A percentile compares a stretch with the other conserved stretches of the same genome.
Conservation (phyloP, 2,113 vertebrate species). For the Lethenteron reissneri region DNA sequence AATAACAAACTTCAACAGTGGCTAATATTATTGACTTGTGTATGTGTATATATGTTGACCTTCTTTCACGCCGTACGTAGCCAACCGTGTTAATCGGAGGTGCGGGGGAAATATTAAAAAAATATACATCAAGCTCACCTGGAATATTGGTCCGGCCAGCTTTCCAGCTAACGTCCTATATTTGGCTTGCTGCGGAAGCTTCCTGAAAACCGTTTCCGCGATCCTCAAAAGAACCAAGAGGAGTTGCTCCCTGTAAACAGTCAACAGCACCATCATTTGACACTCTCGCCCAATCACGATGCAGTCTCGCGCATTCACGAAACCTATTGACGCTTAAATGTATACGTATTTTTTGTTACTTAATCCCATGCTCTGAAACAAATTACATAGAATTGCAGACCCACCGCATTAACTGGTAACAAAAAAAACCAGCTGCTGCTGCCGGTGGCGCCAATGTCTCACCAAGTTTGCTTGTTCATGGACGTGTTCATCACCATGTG, state of each 20-base stretch:
- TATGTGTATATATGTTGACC: too few species aligned
- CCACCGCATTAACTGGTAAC: too few species aligned
- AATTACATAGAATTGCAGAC: too few species aligned
- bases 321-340: background rate
- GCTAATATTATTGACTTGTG: too few species aligned
- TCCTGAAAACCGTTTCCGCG: slow-evolving; percentile 85
- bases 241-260: slow-evolving; percentile 63
- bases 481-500: slow-evolving; percentile 90
- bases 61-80: too few species aligned
- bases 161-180: slow-evolving; percentile 67
- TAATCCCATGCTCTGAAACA: too few species aligned
- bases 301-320: too few species aligned
- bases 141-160: slow-evolving; percentile 64
- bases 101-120: too few species aligned
- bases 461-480: slow-evolving; percentile 84
- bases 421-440: too few species aligned
- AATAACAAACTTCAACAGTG: too few species aligned
- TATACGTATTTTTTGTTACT: background rate
- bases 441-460: slow-evolving; percentile 10
- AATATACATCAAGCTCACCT: slow-evolving; percentile 25
- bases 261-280: background rate
- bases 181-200: slow-evolving; percentile 54
- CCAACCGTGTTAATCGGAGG: too few species aligned
- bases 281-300: too few species aligned
- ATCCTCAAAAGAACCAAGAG: slow-evolving; percentile 75